Evolutionary conservation across 2,888 invertebrate species (phyloP).

Genomic region (Thymelicus acteon): DNA sequence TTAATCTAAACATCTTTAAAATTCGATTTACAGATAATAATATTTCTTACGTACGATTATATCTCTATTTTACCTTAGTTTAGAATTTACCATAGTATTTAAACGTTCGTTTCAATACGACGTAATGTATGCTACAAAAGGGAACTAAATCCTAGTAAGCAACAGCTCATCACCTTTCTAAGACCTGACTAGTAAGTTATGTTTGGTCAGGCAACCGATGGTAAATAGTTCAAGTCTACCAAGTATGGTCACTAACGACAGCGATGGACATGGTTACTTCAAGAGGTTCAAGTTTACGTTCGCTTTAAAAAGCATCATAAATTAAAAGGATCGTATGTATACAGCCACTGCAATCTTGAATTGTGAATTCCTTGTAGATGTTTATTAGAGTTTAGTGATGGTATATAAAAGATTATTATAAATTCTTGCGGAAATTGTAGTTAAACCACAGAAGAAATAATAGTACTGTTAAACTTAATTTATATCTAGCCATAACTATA

Average conservation of each 20-base stretch:
- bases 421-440: no score
- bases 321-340: neutral
- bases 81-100: no score
- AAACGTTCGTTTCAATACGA: neutral
- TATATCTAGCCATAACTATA: no score
- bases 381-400: no score
- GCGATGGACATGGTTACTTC: conserved; percentile 17
- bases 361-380: no score
- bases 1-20: no score
- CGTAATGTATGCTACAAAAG: neutral
- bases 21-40: no score
- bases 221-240: conserved; percentile 16
- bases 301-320: conserved; percentile 10
- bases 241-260: conserved; percentile 21
- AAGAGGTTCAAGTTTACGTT: conserved; percentile 21
- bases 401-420: no score
- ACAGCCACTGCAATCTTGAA: neutral
- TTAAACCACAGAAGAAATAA: no score
- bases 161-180: conserved; percentile 11
- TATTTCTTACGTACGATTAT: no score
- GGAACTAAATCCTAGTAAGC: neutral
- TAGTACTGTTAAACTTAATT: no score
- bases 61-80: no score
- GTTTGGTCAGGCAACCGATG: conserved; percentile 22
- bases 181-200: conserved; percentile 6